phyloP scores from a whole-genome alignment of 2,888 invertebrate genomes.

The Amblyjoppa proteus region DNA sequence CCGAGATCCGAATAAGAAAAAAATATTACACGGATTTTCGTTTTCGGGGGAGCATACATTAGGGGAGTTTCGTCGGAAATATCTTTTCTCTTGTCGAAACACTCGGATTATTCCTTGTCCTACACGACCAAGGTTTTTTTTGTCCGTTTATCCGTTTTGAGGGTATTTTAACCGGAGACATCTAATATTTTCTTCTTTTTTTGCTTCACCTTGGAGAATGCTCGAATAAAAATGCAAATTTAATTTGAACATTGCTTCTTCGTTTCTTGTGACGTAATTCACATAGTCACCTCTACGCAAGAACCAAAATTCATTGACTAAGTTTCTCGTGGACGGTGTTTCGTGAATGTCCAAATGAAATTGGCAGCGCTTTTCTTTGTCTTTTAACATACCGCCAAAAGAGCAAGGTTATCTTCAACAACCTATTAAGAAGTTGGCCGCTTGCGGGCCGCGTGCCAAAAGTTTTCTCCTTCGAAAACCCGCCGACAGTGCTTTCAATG shows the following conservation, averaged over 20 bases:
- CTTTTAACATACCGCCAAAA: not conserved
- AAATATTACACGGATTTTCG: not conserved
- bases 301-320: no score
- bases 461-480: constrained; percentile 35
- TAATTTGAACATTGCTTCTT: no score
- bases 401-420: not conserved
- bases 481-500: constrained; percentile 2
- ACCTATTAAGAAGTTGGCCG: constrained; percentile 22
- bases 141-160: constrained; percentile 2
- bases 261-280: no score
- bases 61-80: not conserved
- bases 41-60: not conserved
- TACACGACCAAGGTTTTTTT: constrained; percentile 18
- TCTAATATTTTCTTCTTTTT: constrained; percentile 8
- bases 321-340: no score
- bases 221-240: no score
- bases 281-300: no score
- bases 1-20: not conserved
- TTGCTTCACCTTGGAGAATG: not conserved
- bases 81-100: not conserved
- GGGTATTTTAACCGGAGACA: constrained; percentile 21
- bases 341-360: no score
- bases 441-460: constrained; percentile 18
- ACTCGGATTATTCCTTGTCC: constrained; percentile 19
- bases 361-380: not conserved